phyloP scores from a whole-genome alignment of 2,113 vertebrate genomes.

The Centropristis striata region DNA sequence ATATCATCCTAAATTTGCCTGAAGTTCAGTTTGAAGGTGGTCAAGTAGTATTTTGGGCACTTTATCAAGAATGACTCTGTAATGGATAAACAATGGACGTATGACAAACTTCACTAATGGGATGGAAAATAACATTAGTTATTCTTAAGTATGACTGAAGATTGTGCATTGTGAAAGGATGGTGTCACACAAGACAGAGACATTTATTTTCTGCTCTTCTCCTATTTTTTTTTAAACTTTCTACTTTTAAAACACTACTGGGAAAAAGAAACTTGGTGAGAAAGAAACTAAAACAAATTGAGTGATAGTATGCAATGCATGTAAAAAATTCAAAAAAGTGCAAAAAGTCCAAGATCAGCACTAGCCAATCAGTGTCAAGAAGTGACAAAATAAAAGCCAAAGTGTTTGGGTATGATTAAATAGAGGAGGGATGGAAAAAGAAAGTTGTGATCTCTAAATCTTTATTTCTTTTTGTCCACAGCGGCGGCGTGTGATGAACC shows the following conservation, averaged over 20 bases:
- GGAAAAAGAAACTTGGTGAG: slow-evolving; percentile 37
- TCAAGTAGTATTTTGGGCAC: slow-evolving; percentile 7
- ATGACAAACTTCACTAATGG: slow-evolving; percentile 29
- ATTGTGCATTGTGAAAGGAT: slow-evolving; percentile 25
- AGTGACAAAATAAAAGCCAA: background rate
- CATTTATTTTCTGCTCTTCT: slow-evolving; percentile 7
- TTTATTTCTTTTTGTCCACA: slow-evolving; percentile 57
- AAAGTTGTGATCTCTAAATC: slow-evolving; percentile 21
- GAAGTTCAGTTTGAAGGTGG: slow-evolving; percentile 21
- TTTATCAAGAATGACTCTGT: slow-evolving; percentile 27
- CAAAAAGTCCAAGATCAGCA: slow-evolving; percentile 35
- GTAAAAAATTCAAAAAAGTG: slow-evolving; percentile 31
- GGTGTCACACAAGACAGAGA: slow-evolving; percentile 8
- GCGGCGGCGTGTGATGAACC: slow-evolving; percentile 86
- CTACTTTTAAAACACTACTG: slow-evolving; percentile 26
- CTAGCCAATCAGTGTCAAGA: slow-evolving; percentile 21
- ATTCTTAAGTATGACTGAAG: slow-evolving; percentile 39
- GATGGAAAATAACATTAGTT: slow-evolving; percentile 52
- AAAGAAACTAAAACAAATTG: slow-evolving; percentile 44
- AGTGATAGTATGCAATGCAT: slow-evolving; percentile 15
- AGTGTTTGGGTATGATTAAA: slow-evolving; percentile 28
- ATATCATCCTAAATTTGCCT: slow-evolving; percentile 33
- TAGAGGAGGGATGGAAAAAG: background rate
- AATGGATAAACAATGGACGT: slow-evolving; percentile 52
- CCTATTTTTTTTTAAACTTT: slow-evolving; percentile 19